Conservation (phyloP, 2,888 invertebrate species). For the Chymomyza fuscimana region DNA sequence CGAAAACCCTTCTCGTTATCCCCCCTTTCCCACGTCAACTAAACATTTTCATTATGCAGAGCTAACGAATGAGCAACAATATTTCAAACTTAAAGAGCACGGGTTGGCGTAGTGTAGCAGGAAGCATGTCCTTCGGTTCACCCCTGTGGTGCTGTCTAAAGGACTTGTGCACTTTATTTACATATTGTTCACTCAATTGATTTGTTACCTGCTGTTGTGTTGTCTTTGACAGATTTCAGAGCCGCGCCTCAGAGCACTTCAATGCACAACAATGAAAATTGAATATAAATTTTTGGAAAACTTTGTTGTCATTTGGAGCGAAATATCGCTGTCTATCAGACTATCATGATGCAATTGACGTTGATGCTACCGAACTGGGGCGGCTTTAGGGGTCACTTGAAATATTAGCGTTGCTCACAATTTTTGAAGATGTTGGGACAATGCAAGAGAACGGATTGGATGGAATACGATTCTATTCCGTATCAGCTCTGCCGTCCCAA, state of each 20-base stretch:
- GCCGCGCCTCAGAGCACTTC: slow-evolving; percentile 49
- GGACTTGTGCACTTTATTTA: slow-evolving; percentile 58
- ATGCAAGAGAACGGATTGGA: no score
- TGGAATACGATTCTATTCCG: no score
- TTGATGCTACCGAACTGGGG: background rate
- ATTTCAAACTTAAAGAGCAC: slow-evolving; percentile 25
- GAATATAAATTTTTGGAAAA: background rate
- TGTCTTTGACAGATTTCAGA: slow-evolving; percentile 69
- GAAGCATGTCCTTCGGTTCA: slow-evolving; percentile 1
- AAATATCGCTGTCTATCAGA: background rate
- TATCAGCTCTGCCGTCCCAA: no score
- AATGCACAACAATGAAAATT: slow-evolving; percentile 41
- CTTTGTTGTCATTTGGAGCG: background rate
- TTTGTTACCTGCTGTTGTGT: slow-evolving; percentile 67
- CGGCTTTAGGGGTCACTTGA: no score
- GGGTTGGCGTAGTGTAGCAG: background rate
- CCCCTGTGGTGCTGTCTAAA: background rate
- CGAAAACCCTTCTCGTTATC: background rate
- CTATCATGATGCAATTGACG: background rate
- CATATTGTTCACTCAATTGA: slow-evolving; percentile 72
- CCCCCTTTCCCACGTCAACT: slow-evolving; percentile 29
- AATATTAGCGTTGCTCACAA: background rate
- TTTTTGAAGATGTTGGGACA: no score
- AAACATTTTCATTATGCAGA: slow-evolving; percentile 1
- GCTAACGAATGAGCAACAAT: slow-evolving; percentile 36